Conservation (phyloP, 2,113 vertebrate species). For the Onychostoma macrolepis region DNA sequence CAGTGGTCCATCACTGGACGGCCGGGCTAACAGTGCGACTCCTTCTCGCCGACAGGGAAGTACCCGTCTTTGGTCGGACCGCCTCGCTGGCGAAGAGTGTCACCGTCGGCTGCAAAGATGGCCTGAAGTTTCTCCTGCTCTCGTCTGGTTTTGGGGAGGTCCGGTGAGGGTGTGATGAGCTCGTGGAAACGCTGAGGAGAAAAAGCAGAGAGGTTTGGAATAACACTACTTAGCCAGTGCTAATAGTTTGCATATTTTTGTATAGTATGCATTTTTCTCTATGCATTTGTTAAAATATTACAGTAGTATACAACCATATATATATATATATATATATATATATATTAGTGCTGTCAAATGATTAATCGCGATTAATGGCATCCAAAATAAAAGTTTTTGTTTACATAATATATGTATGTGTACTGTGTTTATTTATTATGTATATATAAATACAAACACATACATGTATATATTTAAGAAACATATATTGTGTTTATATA, state of each 20-base stretch:
- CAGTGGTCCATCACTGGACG: conserved; percentile 46
- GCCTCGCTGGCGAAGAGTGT: conserved; percentile 61
- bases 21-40: conserved; percentile 72
- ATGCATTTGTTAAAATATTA: background rate
- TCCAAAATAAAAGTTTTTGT: too few relatives aligned
- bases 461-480: too few relatives aligned
- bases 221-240: background rate
- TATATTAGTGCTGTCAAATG: too few relatives aligned
- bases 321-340: too few relatives aligned
- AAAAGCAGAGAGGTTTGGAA: background rate
- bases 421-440: too few relatives aligned
- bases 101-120: conserved; percentile 63
- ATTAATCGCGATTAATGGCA: too few relatives aligned
- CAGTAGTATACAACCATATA: background rate
- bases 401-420: too few relatives aligned
- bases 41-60: conserved; percentile 72
- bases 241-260: background rate
- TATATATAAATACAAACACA: too few relatives aligned
- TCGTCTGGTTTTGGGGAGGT: conserved; percentile 71
- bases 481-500: too few relatives aligned
- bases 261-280: background rate
- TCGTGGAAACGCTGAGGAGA: conserved; percentile 66
- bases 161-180: conserved; percentile 70
- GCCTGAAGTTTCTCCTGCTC: conserved; percentile 71
- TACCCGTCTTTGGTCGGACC: conserved; percentile 68